These are phyloP conservation scores for Eupithecia subumbrata DNA, from an alignment of 2,888 invertebrate genomes.

Conservation along the genomic window DNA sequence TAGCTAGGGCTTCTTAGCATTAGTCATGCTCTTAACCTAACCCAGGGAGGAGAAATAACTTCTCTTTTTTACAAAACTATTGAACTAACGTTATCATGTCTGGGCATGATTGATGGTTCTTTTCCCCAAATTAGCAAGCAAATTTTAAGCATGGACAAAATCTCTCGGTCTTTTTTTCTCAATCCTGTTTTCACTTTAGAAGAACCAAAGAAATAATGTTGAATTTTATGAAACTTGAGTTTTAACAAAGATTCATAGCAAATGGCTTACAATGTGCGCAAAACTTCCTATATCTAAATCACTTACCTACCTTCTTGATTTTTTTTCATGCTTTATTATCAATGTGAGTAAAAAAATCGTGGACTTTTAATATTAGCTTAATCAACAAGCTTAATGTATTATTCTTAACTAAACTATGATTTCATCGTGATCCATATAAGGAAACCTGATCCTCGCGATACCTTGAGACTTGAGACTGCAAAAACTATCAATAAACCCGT, in stretches of 20 bases:
- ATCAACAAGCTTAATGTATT: conserved; percentile 11
- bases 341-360: neutral
- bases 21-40: neutral
- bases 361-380: neutral
- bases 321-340: too few species aligned
- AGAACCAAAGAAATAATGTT: too few species aligned
- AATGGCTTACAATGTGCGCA: too few species aligned
- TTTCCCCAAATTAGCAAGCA: neutral
- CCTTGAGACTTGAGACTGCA: conserved; percentile 66
- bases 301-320: too few species aligned
- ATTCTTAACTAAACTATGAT: conserved; percentile 38
- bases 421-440: conserved; percentile 57
- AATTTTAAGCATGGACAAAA: neutral
- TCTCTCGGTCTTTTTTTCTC: neutral
- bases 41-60: neutral
- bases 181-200: too few species aligned
- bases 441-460: conserved; percentile 62
- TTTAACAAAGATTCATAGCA: too few species aligned
- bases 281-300: too few species aligned
- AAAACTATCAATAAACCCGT: conserved; percentile 60
- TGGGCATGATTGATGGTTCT: neutral
- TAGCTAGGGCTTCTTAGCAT: conserved; percentile 9
- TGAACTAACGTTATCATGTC: too few species aligned
- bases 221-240: too few species aligned
- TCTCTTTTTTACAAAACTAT: too few species aligned